These are phyloP conservation scores for Cremastinae sp. DNA, from an alignment of 2,888 invertebrate species.

Conservation along the genomic window DNA sequence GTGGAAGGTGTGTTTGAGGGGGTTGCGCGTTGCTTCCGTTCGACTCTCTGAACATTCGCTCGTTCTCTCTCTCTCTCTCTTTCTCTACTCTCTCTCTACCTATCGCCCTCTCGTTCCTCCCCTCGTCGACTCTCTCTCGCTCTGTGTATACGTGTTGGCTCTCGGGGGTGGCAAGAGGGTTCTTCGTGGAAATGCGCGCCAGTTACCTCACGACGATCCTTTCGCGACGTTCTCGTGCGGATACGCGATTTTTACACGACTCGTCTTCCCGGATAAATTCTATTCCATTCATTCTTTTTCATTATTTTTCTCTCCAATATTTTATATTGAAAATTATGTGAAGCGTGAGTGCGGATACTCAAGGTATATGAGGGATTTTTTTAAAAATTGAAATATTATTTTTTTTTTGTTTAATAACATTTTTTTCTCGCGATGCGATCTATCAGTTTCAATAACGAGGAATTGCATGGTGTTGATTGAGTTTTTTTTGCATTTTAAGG, in stretches of 20 bases:
- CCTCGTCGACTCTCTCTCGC: conserved; percentile 1
- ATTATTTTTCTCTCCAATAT: too few relatives aligned
- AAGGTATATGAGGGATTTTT: too few relatives aligned
- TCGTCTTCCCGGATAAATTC: not conserved
- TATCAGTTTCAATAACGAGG: too few relatives aligned
- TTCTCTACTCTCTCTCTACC: conserved; percentile 4
- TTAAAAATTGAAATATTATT: too few relatives aligned
- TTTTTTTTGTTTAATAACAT: too few relatives aligned
- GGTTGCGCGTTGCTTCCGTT: conserved; percentile 73
- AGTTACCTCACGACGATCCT: conserved; percentile 78
- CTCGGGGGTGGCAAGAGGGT: conserved; percentile 48
- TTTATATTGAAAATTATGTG: too few relatives aligned
- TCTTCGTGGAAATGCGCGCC: conserved; percentile 68
- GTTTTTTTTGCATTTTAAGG: too few relatives aligned
- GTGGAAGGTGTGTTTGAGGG: conserved; percentile 58
- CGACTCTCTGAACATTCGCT: conserved; percentile 66
- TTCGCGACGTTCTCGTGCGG: conserved; percentile 70
- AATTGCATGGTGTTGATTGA: too few relatives aligned
- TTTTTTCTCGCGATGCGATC: too few relatives aligned
- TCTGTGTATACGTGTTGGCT: conserved; percentile 19
- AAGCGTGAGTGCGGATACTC: too few relatives aligned
- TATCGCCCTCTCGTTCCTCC: not conserved
- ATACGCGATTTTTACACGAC: conserved; percentile 26
- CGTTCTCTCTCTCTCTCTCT: conserved; percentile 36
- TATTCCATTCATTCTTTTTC: too few relatives aligned